phyloP scores from a whole-genome alignment of 2,113 vertebrate species.

The Oryctolagus cuniculus region mOryCun1.1 NC_091441.1:15388501-15389000 shows the following conservation, averaged over 20 bases:
- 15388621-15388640: neutral
- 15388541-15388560: neutral
- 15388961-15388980: neutral
- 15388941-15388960: neutral
- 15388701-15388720: neutral
- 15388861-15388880: no score
- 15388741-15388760: neutral
- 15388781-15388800: neutral
- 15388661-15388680: neutral
- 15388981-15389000: neutral
- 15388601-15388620: no score
- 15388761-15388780: neutral
- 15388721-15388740: rapidly evolving
- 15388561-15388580: neutral
- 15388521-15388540: neutral
- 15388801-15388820: neutral
- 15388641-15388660: neutral
- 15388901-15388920: rapidly evolving
- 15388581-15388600: neutral
- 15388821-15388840: neutral
- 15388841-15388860: neutral
- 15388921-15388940: neutral
- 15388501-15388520: neutral
- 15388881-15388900: no score
- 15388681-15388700: rapidly evolving